These are phyloP conservation scores for Aphyosemion australe DNA, from an alignment of 2,113 vertebrate species.

Conservation along the genomic window DNA sequence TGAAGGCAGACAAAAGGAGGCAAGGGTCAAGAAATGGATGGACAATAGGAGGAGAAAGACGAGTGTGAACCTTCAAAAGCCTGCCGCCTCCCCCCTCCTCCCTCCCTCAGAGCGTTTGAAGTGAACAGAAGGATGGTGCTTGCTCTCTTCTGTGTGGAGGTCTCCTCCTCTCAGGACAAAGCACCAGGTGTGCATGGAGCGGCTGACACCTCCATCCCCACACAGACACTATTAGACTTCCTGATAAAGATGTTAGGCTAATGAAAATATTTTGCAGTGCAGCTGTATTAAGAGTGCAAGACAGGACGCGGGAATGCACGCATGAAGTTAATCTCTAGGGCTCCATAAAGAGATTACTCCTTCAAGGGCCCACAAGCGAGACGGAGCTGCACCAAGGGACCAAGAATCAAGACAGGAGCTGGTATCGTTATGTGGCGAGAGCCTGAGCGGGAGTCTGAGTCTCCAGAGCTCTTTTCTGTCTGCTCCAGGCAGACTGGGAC, in stretches of 20 bases:
- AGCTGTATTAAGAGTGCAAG: neutral
- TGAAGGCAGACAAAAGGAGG: slow-evolving; percentile 5
- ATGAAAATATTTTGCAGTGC: neutral
- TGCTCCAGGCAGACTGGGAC: slow-evolving; percentile 44
- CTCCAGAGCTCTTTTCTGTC: slow-evolving; percentile 43
- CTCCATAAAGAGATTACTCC: slow-evolving; percentile 27
- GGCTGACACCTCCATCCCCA: neutral
- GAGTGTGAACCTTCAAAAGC: slow-evolving; percentile 56
- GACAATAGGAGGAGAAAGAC: slow-evolving; percentile 31
- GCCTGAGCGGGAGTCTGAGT: slow-evolving; percentile 7
- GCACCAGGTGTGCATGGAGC: slow-evolving; percentile 58
- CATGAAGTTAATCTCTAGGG: slow-evolving; percentile 35
- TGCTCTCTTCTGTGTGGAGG: slow-evolving; percentile 21
- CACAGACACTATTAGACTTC: no score
- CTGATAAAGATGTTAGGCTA: no score
- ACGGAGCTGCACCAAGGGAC: neutral
- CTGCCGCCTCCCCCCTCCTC: slow-evolving; percentile 12
- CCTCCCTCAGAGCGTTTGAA: slow-evolving; percentile 65
- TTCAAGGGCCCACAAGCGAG: slow-evolving; percentile 27
- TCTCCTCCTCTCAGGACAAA: slow-evolving; percentile 59
- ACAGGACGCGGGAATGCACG: slow-evolving; percentile 6
- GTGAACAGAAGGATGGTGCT: slow-evolving; percentile 58
- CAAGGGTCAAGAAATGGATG: slow-evolving; percentile 33
- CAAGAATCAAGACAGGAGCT: neutral
- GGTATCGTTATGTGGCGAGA: neutral